Conservation (phyloP, 1,140 invertebrate species). For the Armadillidium nasatum region DNA sequence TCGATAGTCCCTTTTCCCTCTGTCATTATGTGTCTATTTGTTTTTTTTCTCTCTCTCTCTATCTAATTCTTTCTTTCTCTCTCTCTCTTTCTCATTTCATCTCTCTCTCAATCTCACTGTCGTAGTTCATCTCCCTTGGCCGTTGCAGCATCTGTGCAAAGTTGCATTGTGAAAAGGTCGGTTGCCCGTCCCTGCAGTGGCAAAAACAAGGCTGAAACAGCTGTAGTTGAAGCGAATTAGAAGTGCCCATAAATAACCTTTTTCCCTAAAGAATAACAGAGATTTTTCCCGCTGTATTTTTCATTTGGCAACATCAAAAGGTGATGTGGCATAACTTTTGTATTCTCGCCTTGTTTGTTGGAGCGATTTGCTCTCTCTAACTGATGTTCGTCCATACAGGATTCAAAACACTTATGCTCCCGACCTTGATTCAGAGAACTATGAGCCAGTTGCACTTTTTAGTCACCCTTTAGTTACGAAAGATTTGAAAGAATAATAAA, state of each 20-base stretch:
- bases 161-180: conserved; percentile 11
- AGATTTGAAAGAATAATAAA: conserved; percentile 2
- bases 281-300: conserved; percentile 1
- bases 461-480: neutral
- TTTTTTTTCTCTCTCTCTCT: too few species aligned
- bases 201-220: conserved; percentile 3
- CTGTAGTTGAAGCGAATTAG: conserved; percentile 12
- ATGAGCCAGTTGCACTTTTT: neutral
- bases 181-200: conserved; percentile 1
- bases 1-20: too few species aligned
- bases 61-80: too few species aligned
- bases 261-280: conserved; percentile 11
- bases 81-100: neutral
- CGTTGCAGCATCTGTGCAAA: conserved; percentile 1
- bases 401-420: neutral
- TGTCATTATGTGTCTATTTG: too few species aligned
- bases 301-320: conserved; percentile 10
- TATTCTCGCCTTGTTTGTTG: neutral
- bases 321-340: conserved; percentile 7
- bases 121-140: neutral
- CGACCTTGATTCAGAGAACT: neutral
- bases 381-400: neutral
- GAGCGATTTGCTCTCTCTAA: neutral
- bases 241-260: conserved; percentile 7
- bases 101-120: neutral